These are phyloP conservation scores for Cercopithecus mona DNA, from an alignment of 2,113 vertebrate genomes.

Conservation along the genomic window DNA sequence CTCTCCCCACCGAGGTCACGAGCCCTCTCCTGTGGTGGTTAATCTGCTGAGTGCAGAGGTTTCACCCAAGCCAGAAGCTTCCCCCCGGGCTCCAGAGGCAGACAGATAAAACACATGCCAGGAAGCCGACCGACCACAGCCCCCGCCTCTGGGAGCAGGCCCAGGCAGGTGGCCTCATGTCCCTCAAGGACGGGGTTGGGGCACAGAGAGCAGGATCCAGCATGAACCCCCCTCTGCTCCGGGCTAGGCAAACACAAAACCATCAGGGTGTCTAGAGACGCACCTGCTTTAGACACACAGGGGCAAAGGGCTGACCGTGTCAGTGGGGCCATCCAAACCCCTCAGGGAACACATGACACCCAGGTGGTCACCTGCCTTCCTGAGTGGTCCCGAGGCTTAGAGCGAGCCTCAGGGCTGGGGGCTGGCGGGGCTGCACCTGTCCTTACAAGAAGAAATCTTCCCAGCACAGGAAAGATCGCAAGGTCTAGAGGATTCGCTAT, in stretches of 20 bases:
- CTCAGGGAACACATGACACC: rapidly evolving
- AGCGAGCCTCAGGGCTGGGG: not conserved
- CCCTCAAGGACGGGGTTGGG: not conserved
- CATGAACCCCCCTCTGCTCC: too few relatives aligned
- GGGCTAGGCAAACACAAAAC: not conserved
- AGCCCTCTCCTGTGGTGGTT: not conserved
- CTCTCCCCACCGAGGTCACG: not conserved
- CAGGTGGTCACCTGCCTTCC: rapidly evolving
- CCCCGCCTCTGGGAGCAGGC: not conserved
- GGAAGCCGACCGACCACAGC: not conserved
- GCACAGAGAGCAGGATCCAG: rapidly evolving
- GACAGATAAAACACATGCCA: not conserved
- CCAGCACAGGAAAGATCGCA: not conserved
- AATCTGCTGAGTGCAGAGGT: not conserved
- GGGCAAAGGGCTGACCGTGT: rapidly evolving
- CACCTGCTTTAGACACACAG: not conserved
- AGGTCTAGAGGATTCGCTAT: not conserved
- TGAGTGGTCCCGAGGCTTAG: not conserved
- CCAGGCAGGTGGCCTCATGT: rapidly evolving
- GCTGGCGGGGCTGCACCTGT: not conserved
- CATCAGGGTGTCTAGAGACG: rapidly evolving
- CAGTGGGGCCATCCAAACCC: rapidly evolving
- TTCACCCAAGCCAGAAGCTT: not conserved
- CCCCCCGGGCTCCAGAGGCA: not conserved
- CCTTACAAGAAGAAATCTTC: not conserved